Conservation (phyloP, 2,888 invertebrate species). For the Cyaniris semiargus region DNA sequence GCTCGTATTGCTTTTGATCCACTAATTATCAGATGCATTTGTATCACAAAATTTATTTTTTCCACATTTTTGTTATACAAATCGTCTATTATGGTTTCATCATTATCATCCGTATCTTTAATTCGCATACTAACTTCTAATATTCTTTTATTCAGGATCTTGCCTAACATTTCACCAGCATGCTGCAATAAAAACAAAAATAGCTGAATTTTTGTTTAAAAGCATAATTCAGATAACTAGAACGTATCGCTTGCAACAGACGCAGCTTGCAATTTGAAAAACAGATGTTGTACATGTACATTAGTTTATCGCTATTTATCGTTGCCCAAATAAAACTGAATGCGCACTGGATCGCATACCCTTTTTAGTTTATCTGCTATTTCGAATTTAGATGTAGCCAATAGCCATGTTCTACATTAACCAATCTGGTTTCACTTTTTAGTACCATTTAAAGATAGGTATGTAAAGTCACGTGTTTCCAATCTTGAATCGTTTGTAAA, state of each 20-base stretch:
- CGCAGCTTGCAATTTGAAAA: constrained; percentile 53
- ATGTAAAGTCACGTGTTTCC: neutral
- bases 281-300: constrained; percentile 53
- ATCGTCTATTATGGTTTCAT: neutral
- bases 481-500: neutral
- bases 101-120: no score
- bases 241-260: constrained; percentile 38
- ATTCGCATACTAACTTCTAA: neutral
- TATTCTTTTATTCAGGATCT: neutral
- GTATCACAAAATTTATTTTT: neutral
- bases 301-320: constrained; percentile 46
- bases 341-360: constrained; percentile 28
- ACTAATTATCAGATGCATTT: no score
- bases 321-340: constrained; percentile 31
- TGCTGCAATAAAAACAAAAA: neutral
- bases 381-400: constrained; percentile 2
- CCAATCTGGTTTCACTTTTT: constrained; percentile 9
- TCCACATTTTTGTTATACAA: neutral
- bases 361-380: constrained; percentile 25
- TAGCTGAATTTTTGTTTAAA: constrained; percentile 2
- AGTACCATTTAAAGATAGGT: neutral
- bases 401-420: neutral
- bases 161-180: neutral
- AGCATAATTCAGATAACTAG: constrained; percentile 3
- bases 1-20: neutral